Evolutionary conservation across 2,797 vertebrate genomes (phyloP).

Genomic region (Peromyscus melanophrys): DNA sequence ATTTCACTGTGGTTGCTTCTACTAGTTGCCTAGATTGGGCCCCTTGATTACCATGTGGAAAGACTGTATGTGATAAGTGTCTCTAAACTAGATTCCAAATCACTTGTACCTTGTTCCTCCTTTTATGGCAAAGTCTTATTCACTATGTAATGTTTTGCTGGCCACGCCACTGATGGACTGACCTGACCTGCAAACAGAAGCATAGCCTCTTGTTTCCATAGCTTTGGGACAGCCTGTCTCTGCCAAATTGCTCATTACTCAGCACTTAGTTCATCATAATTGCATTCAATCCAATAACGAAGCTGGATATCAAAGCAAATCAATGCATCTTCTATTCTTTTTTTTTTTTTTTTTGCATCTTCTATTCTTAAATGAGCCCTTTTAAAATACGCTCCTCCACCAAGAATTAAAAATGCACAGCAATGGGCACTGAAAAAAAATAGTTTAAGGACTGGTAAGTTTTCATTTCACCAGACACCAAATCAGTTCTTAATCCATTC

Average conservation of each 20-base stretch:
- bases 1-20: background rate
- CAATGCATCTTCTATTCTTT: slow-evolving; percentile 19
- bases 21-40: background rate
- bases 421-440: background rate
- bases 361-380: slow-evolving; percentile 15
- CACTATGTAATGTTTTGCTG: background rate
- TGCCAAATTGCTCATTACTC: background rate
- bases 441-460: background rate
- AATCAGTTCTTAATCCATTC: background rate
- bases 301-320: background rate
- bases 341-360: too few relatives aligned
- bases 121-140: background rate
- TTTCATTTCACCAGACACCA: background rate
- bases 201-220: background rate
- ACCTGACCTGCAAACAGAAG: background rate
- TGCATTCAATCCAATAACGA: slow-evolving; percentile 31
- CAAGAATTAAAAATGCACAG: slow-evolving; percentile 42
- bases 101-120: background rate
- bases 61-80: too few relatives aligned
- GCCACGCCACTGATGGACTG: background rate
- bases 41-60: background rate
- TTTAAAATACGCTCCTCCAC: slow-evolving; percentile 11
- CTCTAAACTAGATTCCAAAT: background rate
- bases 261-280: background rate
- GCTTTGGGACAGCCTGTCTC: slow-evolving; percentile 27